Evolutionary conservation across 2,888 invertebrate genomes (phyloP).

Genomic region (Ceramica pisi): DNA sequence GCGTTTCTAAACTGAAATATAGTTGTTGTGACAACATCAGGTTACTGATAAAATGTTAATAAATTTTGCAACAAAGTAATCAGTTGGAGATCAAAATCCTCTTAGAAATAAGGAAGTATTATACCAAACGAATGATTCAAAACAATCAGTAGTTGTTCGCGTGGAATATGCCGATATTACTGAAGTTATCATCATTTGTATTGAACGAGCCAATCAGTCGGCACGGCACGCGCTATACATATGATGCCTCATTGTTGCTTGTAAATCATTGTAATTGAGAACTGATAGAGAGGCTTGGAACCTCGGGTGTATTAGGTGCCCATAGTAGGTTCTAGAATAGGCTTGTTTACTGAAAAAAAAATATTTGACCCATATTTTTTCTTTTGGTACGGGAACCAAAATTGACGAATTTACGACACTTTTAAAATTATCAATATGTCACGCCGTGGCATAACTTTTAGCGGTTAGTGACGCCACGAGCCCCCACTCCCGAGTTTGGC

Average conservation of each 20-base stretch:
- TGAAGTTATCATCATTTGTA: conserved; percentile 53
- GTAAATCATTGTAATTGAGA: conserved; percentile 52
- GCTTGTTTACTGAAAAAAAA: too few species aligned
- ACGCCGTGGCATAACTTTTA: too few species aligned
- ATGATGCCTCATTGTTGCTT: conserved; percentile 47
- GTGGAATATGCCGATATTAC: conserved; percentile 51
- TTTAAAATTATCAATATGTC: too few species aligned
- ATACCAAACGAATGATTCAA: conserved; percentile 17
- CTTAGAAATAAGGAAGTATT: conserved; percentile 39
- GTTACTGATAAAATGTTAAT: neutral
- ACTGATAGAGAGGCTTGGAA: conserved; percentile 15
- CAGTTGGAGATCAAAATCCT: neutral
- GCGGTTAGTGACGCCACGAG: too few species aligned
- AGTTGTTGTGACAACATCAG: neutral
- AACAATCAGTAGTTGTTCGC: conserved; percentile 39
- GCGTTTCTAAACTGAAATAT: neutral
- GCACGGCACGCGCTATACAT: conserved; percentile 41
- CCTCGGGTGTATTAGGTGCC: neutral
- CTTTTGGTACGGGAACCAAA: too few species aligned
- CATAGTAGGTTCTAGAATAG: conserved; percentile 10
- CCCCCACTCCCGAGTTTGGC: too few species aligned
- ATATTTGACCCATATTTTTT: too few species aligned
- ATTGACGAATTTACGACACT: too few species aligned
- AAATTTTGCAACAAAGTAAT: neutral
- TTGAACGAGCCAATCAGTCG: conserved; percentile 41